These are phyloP conservation scores for Lophochroa leadbeateri DNA, from an alignment of 2,113 vertebrate genomes.

Conservation along the genomic window DNA sequence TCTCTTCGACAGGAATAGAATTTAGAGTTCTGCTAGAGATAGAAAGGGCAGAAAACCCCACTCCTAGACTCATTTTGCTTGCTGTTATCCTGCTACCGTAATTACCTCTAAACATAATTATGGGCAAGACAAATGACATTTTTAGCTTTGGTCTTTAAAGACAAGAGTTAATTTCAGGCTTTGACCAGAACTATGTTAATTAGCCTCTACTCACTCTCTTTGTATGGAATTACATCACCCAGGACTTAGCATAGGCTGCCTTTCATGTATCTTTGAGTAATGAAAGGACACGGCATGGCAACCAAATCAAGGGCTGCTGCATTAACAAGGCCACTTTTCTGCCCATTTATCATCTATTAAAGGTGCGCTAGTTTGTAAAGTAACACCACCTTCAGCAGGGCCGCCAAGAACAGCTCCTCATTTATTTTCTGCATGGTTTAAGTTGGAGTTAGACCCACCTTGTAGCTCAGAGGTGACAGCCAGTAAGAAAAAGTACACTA, in stretches of 20 bases:
- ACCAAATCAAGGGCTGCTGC: constrained; percentile 68
- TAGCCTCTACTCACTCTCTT: constrained; percentile 52
- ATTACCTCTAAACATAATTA: constrained; percentile 76
- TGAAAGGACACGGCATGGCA: constrained; percentile 72
- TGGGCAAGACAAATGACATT: constrained; percentile 68
- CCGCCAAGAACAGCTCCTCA: constrained; percentile 75
- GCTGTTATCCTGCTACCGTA: constrained; percentile 51
- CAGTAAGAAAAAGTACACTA: constrained; percentile 79
- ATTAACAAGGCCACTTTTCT: constrained; percentile 79
- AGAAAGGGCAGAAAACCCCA: constrained; percentile 11
- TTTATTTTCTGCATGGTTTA: constrained; percentile 82
- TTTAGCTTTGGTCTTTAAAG: constrained; percentile 72
- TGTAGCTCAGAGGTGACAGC: constrained; percentile 79
- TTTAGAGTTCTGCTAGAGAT: background rate
- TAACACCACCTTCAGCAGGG: constrained; percentile 76
- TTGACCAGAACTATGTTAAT: constrained; percentile 78
- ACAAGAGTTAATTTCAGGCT: constrained; percentile 76
- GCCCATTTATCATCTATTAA: constrained; percentile 87
- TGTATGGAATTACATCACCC: constrained; percentile 57
- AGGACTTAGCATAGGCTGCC: constrained; percentile 60
- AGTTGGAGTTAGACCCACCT: constrained; percentile 77
- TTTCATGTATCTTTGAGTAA: constrained; percentile 74
- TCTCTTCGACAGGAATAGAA: constrained; percentile 48
- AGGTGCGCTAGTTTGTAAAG: constrained; percentile 78
- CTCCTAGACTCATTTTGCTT: constrained; percentile 46